Evolutionary conservation across 2,888 invertebrate species (phyloP).

Genomic region (Pantelozetes paolii): DNA sequence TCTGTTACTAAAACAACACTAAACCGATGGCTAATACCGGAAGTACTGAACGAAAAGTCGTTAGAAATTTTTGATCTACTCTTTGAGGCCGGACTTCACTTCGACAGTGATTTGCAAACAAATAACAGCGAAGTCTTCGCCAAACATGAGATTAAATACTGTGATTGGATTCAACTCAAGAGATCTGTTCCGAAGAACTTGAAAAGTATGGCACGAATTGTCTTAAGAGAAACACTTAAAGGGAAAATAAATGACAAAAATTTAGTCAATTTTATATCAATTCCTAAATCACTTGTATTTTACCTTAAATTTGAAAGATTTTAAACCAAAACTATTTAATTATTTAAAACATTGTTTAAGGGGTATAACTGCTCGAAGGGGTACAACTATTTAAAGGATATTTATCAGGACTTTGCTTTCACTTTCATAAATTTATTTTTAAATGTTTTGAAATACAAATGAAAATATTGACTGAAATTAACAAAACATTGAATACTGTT

Average conservation of each 20-base stretch:
- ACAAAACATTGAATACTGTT: too few species aligned
- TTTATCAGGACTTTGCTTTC: too few species aligned
- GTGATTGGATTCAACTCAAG: background rate
- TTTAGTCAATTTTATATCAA: background rate
- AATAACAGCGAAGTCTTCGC: background rate
- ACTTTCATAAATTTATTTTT: too few species aligned
- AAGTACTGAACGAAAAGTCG: background rate
- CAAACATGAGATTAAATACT: conserved; percentile 5
- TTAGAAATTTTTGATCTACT: conserved; percentile 18
- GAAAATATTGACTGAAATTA: too few species aligned
- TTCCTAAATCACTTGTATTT: background rate
- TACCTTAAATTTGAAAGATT: conserved; percentile 3
- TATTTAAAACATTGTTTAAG: too few species aligned
- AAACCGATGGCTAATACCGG: background rate
- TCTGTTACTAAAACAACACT: background rate
- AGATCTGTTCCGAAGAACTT: background rate
- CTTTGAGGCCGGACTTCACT: conserved; percentile 18
- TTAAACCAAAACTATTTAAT: background rate
- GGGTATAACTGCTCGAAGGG: too few species aligned
- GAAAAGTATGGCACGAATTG: conserved; percentile 15
- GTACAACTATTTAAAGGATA: too few species aligned
- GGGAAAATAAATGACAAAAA: background rate
- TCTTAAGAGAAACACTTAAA: background rate
- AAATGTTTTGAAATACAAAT: too few species aligned
- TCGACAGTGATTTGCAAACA: background rate